phyloP scores from a whole-genome alignment of 1,140 invertebrate genomes.

The Drosophila lacteicornis region DNA sequence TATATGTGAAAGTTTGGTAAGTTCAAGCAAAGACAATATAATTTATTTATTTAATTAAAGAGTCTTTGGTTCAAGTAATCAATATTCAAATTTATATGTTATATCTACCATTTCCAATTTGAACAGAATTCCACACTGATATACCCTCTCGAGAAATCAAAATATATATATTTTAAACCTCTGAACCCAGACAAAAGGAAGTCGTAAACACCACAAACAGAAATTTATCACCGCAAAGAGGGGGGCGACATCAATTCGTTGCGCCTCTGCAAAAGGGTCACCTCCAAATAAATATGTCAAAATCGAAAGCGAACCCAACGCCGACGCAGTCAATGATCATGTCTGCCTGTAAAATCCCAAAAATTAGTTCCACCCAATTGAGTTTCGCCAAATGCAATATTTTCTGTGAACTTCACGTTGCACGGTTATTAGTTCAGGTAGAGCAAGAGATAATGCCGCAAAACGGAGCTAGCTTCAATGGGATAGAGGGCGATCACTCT shows the following conservation, averaged over 20 bases:
- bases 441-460: background rate
- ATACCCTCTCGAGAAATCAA: background rate
- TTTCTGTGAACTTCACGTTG: slow-evolving; percentile 18
- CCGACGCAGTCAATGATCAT: slow-evolving; percentile 54
- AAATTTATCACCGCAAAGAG: slow-evolving; percentile 50
- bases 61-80: no score
- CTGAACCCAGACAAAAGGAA: slow-evolving; percentile 22
- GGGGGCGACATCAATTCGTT: slow-evolving; percentile 54
- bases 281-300: slow-evolving; percentile 77
- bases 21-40: no score
- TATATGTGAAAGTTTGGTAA: no score
- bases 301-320: slow-evolving; percentile 51
- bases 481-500: background rate
- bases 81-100: no score
- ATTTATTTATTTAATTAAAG: no score
- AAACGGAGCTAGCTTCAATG: background rate
- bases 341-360: slow-evolving; percentile 15
- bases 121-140: no score
- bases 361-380: slow-evolving; percentile 75
- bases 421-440: slow-evolving; percentile 48
- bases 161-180: background rate
- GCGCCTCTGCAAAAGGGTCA: slow-evolving; percentile 66
- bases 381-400: slow-evolving; percentile 50
- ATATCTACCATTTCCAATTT: no score
- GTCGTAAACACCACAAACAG: slow-evolving; percentile 38